Base-by-base conservation (phyloP, 2,113 vertebrate species). In the Leuciscus idus region DNA sequence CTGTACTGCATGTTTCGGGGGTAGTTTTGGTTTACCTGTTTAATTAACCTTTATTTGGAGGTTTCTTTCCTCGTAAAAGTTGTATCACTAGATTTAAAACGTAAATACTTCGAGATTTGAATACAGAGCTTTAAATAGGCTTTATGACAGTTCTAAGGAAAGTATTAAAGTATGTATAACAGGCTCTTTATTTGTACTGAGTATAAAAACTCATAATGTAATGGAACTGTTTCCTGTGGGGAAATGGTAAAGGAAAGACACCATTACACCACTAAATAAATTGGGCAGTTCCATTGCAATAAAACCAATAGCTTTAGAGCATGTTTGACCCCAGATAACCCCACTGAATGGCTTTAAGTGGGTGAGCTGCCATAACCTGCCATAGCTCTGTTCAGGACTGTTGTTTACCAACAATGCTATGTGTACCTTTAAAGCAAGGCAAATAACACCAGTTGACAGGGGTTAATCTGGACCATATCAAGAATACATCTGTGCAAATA, bases 401-500 rank as follows among this genome's bases (percentile, higher is more conserved):
- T 83, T 11, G 28, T 73, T 83, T 83, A 39, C 64, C 15, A n/a
- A 30, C 57, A 57, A 59, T 15, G 7, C 82, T 39, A 55, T 36
- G 68, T 59, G 68, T 82, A 82, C 23, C 81, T 36, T 55, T 28
- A 72, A 28, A n/a, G 50, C 21, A 59, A 43, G 48, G 19, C 68
- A 84, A 57, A 73, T 21, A 70, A 70, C 68, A 73, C 33, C 48
- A 39, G 13, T 68, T 66, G 13, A 81, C 9, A 68, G 23, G 62
- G 64, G 46, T 36, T 70, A 70, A 83, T 36, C 64, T 70, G 28
- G 46, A 55, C 19, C 46, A 83, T 26, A 70, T 30, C 28, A 21
- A 50, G 61, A 70, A 23, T 33, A 57, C 82, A 73, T 73, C 30
- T 59, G 23, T 84, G 55, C 77, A 80, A 80, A 80, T 61, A 80